Evolutionary conservation across 2,888 invertebrate genomes (phyloP).

Genomic region (Anagyrus pseudococci): DNA sequence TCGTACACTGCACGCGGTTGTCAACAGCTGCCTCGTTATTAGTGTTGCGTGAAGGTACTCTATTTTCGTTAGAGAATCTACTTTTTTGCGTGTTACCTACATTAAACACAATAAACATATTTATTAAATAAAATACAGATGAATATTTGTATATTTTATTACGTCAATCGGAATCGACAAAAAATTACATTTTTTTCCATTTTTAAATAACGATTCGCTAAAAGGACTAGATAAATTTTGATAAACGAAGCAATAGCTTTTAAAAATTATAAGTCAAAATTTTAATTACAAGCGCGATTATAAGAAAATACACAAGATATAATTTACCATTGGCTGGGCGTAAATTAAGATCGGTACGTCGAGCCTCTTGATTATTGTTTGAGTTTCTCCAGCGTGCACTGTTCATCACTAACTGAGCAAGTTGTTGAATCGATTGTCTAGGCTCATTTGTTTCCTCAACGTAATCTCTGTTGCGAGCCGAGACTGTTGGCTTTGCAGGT

Average conservation of each 20-base stretch:
- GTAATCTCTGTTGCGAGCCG: slow-evolving; percentile 2
- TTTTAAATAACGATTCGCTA: slow-evolving; percentile 2
- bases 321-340: slow-evolving; percentile 15
- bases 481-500: slow-evolving; percentile 49
- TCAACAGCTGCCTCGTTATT: not conserved
- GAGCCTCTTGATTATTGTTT: slow-evolving; percentile 31
- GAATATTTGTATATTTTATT: not conserved
- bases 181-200: too few species aligned
- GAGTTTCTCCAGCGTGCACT: slow-evolving; percentile 56
- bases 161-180: too few species aligned
- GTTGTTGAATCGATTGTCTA: slow-evolving; percentile 55
- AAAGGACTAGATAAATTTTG: not conserved
- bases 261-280: not conserved
- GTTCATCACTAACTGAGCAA: slow-evolving; percentile 57
- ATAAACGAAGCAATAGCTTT: not conserved
- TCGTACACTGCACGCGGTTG: slow-evolving; percentile 1
- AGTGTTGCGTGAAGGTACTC: slow-evolving; percentile 11
- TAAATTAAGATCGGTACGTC: slow-evolving; percentile 29
- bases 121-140: not conserved
- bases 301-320: not conserved
- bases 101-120: slow-evolving; percentile 1
- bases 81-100: slow-evolving; percentile 18
- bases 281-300: not conserved
- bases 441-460: slow-evolving; percentile 44
- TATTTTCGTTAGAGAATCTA: not conserved